Percentiles rank a stretch among this genome's conserved stretches.
Conservation (phyloP, 2,797 vertebrate species). For the Clarias fuscus region DNA sequence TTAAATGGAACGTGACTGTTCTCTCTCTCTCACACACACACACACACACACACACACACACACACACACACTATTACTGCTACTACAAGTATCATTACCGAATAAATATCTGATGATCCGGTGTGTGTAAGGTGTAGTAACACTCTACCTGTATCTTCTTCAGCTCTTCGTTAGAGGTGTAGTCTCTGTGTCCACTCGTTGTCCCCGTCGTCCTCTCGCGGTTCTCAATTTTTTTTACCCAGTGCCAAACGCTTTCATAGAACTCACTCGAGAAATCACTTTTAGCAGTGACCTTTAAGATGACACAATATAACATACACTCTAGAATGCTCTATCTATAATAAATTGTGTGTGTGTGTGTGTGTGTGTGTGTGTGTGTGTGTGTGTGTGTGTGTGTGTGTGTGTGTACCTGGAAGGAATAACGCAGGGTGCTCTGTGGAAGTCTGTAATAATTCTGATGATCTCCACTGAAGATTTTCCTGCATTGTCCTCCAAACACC, state of each 20-base stretch:
- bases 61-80: background rate
- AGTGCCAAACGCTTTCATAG: conserved; percentile 89
- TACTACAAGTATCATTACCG: no score
- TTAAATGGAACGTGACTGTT: background rate
- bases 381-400: conserved; percentile 7
- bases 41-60: background rate
- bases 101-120: no score
- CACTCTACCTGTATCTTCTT: conserved; percentile 46
- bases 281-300: conserved; percentile 79
- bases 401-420: conserved; percentile 83
- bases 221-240: conserved; percentile 67
- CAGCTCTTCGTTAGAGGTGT: conserved; percentile 64
- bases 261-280: conserved; percentile 88
- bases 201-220: conserved; percentile 48
- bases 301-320: background rate
- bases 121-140: background rate
- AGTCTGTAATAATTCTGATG: conserved; percentile 77
- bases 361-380: conserved; percentile 24
- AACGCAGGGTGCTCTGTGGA: conserved; percentile 83
- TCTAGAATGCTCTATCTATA: background rate
- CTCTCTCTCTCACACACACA: no score
- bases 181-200: conserved; percentile 17
- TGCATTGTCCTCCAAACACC: conserved; percentile 89
- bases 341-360: no score
- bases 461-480: conserved; percentile 84